Conservation (phyloP, 2,113 vertebrate genomes). For the Hypocryptadius cinnamomeus region DNA sequence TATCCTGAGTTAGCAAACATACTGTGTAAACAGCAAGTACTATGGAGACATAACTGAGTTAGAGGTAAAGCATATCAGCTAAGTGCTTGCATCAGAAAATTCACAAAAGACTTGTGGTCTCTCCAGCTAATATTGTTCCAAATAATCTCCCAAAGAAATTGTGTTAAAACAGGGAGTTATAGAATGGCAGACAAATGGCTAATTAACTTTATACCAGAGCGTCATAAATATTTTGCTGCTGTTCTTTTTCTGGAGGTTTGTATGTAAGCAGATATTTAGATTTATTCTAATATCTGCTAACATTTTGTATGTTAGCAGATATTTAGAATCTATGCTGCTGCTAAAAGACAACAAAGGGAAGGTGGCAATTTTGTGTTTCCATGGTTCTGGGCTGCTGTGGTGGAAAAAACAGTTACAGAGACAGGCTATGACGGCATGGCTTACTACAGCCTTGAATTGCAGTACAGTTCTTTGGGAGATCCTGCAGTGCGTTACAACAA, state of each 20-base stretch:
- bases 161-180: not conserved
- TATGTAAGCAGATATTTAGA: not conserved
- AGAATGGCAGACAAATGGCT: not conserved
- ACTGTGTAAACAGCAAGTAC: not conserved
- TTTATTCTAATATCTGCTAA: too few species aligned
- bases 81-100: not conserved
- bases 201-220: not conserved
- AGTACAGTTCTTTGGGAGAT: not conserved
- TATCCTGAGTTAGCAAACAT: not conserved
- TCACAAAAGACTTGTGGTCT: not conserved
- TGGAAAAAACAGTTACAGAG: not conserved
- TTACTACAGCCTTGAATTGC: not conserved
- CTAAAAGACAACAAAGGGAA: not conserved
- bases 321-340: not conserved
- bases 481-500: not conserved
- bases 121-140: not conserved
- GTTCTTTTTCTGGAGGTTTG: not conserved
- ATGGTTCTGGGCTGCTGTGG: not conserved
- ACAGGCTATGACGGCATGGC: fast-evolving
- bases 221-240: not conserved
- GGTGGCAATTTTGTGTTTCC: not conserved
- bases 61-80: not conserved
- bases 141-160: not conserved
- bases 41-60: not conserved
- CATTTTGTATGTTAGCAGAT: not conserved